Evolutionary conservation across 1,140 invertebrate genomes (phyloP).

Genomic region (Dendroctonus ponderosae): DNA sequence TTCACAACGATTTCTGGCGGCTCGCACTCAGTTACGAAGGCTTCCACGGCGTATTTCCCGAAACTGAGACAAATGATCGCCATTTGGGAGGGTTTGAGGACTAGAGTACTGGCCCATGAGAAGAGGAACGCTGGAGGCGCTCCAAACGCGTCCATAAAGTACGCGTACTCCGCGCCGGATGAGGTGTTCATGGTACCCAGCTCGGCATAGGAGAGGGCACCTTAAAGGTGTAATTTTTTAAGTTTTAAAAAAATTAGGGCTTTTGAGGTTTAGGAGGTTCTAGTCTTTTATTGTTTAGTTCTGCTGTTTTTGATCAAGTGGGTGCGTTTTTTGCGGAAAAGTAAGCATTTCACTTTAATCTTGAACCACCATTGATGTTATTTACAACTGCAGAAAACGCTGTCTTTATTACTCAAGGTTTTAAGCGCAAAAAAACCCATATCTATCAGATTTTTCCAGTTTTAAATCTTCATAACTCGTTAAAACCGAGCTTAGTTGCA

Average conservation of each 20-base stretch:
- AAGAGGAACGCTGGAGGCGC: slow-evolving; percentile 87
- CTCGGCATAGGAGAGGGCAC: slow-evolving; percentile 89
- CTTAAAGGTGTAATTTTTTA: slow-evolving; percentile 50
- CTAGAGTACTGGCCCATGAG: slow-evolving; percentile 83
- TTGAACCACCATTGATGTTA: too few species aligned
- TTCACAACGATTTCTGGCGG: slow-evolving; percentile 74
- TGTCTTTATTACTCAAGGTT: too few species aligned
- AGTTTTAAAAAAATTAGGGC: background rate
- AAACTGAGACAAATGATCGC: slow-evolving; percentile 93
- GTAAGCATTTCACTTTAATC: too few species aligned
- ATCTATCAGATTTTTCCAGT: too few species aligned
- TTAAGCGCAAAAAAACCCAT: too few species aligned
- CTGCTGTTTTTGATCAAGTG: too few species aligned
- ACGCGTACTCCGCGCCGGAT: slow-evolving; percentile 90
- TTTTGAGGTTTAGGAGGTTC: too few species aligned
- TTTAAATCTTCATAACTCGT: too few species aligned
- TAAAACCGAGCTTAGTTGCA: too few species aligned
- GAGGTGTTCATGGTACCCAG: slow-evolving; percentile 91
- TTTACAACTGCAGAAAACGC: too few species aligned
- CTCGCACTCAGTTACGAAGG: slow-evolving; percentile 82
- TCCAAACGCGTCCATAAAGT: slow-evolving; percentile 88
- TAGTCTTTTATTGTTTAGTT: too few species aligned
- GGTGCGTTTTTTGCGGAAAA: too few species aligned
- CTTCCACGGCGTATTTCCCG: slow-evolving; percentile 90
- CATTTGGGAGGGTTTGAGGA: slow-evolving; percentile 90